Percentiles rank a stretch among this genome's conserved stretches.
phyloP scores from a whole-genome alignment of 2,113 vertebrate genomes.

The Mixornis gularis region DNA sequence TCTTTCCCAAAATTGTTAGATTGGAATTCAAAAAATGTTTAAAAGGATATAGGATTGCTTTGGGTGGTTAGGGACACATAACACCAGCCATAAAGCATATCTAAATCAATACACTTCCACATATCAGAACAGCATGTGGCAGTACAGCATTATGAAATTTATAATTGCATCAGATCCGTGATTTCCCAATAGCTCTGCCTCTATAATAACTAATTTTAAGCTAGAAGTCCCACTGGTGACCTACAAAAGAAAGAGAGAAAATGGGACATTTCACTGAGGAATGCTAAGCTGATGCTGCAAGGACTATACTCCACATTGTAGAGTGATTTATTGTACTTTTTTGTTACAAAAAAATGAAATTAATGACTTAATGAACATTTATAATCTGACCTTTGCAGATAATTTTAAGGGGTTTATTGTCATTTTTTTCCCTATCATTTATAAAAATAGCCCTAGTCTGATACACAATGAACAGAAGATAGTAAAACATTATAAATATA shows the following conservation, averaged over 20 bases:
- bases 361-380: neutral
- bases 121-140: slow-evolving; percentile 28
- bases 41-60: neutral
- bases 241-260: neutral
- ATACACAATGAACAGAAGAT: neutral
- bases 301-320: neutral
- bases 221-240: neutral
- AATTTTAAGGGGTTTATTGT: neutral
- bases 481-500: neutral
- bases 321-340: neutral
- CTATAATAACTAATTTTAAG: slow-evolving; percentile 22
- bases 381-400: neutral
- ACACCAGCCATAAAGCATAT: neutral
- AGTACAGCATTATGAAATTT: slow-evolving; percentile 31
- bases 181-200: slow-evolving; percentile 23
- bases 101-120: slow-evolving; percentile 25
- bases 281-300: neutral
- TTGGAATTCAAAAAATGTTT: neutral
- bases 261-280: neutral
- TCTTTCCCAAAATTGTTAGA: neutral
- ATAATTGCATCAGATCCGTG: neutral
- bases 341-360: neutral
- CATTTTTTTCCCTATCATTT: neutral
- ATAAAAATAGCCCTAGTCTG: neutral
- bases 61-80: neutral